These are phyloP conservation scores for Gadus macrocephalus DNA, from an alignment of 2,113 vertebrate genomes.

Conservation along the genomic window DNA sequence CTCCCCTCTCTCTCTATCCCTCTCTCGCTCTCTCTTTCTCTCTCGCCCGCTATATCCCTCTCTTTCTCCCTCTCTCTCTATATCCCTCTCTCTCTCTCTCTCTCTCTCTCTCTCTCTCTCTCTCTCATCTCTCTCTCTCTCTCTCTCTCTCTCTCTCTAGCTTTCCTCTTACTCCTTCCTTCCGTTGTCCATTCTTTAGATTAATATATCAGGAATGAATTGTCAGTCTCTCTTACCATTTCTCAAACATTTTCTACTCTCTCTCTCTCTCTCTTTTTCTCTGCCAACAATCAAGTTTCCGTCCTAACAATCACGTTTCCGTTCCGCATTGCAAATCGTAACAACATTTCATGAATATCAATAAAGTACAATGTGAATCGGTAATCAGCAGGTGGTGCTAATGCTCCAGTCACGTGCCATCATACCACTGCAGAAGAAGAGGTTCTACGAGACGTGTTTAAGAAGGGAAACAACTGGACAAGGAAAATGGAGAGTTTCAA, in stretches of 20 bases:
- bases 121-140: not conserved
- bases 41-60: not conserved
- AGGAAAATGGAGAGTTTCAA: too few species aligned
- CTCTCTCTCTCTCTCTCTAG: not conserved
- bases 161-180: not conserved
- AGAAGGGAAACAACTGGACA: too few species aligned
- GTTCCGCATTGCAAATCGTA: not conserved
- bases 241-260: not conserved
- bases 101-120: not conserved
- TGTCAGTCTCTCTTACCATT: too few species aligned
- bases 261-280: not conserved
- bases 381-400: too few species aligned
- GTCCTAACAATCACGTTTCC: not conserved
- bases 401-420: too few species aligned
- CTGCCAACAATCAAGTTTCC: not conserved
- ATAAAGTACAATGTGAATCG: too few species aligned
- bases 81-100: conserved; percentile 9
- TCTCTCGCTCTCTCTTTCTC: not conserved
- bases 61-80: not conserved
- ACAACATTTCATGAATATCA: too few species aligned
- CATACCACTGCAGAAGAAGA: too few species aligned
- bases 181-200: too few species aligned
- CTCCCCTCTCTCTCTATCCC: not conserved
- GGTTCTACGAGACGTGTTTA: too few species aligned
- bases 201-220: too few species aligned